Percentiles rank a stretch among this genome's conserved stretches.
Evolutionary conservation across 2,113 vertebrate species (phyloP).

Genomic region (Passer domesticus): DNA sequence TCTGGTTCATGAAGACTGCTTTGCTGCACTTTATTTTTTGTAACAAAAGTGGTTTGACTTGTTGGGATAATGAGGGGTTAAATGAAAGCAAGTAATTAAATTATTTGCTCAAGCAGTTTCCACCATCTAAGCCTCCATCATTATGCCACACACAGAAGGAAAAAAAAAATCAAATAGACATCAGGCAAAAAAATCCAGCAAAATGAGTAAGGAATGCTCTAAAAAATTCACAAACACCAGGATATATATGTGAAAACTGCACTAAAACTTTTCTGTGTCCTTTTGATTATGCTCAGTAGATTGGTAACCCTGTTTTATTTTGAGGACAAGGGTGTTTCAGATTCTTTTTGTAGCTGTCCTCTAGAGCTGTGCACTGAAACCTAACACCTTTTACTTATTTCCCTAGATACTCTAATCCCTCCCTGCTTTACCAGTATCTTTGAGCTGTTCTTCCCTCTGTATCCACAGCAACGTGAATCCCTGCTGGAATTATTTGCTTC

Average conservation of each 20-base stretch:
- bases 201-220: not conserved
- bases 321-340: conserved; percentile 50
- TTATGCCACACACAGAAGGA: not conserved
- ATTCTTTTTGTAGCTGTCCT: conserved; percentile 58
- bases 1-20: not conserved
- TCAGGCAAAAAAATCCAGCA: not conserved
- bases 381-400: conserved; percentile 82
- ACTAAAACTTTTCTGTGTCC: conserved; percentile 10
- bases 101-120: conserved; percentile 32
- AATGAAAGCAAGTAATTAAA: conserved; percentile 65
- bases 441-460: conserved; percentile 78
- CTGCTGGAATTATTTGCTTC: conserved; percentile 76
- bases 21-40: not conserved
- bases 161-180: not conserved
- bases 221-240: not conserved
- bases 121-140: not conserved
- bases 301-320: conserved; percentile 48
- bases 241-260: not conserved
- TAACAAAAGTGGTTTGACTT: not conserved
- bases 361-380: conserved; percentile 67
- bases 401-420: conserved; percentile 85
- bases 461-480: conserved; percentile 86
- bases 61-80: conserved; percentile 48
- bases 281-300: conserved; percentile 42
- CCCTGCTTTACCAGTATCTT: conserved; percentile 74